Evolutionary conservation across 2,888 invertebrate genomes (phyloP).

Genomic region (Tenodera sinensis): DNA sequence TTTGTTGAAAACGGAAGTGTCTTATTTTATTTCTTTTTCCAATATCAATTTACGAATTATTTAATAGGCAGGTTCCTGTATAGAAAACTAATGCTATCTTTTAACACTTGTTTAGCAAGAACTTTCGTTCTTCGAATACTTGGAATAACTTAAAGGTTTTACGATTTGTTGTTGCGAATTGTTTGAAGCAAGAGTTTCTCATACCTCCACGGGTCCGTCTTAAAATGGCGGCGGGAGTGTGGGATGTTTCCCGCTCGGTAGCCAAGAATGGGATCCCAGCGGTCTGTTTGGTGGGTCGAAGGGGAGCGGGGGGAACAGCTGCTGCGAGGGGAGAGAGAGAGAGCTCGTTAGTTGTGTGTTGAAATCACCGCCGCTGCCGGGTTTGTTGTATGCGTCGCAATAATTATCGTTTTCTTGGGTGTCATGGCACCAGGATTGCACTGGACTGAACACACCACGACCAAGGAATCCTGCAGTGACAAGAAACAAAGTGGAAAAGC

Average conservation of each 20-base stretch:
- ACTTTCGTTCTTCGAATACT: no score
- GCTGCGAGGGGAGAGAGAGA: constrained; percentile 26
- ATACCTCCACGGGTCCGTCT: not conserved
- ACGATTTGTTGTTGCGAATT: not conserved
- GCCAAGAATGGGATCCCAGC: constrained; percentile 5
- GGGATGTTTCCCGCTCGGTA: constrained; percentile 15
- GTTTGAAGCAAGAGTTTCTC: not conserved
- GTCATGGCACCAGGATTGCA: constrained; percentile 28
- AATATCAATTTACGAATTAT: no score
- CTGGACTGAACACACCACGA: constrained; percentile 17
- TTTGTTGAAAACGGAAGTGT: no score
- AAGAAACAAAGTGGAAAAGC: not conserved
- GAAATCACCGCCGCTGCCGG: constrained; percentile 27
- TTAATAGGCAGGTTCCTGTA: no score
- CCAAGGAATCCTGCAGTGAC: constrained; percentile 15
- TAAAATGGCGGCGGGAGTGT: constrained; percentile 2
- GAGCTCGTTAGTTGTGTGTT: constrained; percentile 29
- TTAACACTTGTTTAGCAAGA: no score
- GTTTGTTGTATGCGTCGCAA: constrained; percentile 24
- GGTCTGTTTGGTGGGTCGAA: not conserved
- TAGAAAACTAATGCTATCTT: no score
- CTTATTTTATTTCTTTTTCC: no score
- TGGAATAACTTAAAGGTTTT: no score
- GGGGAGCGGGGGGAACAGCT: constrained; percentile 3
- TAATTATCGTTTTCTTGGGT: not conserved